Conservation (phyloP, 2,888 invertebrate genomes). For the Spicauda simplicius region DNA sequence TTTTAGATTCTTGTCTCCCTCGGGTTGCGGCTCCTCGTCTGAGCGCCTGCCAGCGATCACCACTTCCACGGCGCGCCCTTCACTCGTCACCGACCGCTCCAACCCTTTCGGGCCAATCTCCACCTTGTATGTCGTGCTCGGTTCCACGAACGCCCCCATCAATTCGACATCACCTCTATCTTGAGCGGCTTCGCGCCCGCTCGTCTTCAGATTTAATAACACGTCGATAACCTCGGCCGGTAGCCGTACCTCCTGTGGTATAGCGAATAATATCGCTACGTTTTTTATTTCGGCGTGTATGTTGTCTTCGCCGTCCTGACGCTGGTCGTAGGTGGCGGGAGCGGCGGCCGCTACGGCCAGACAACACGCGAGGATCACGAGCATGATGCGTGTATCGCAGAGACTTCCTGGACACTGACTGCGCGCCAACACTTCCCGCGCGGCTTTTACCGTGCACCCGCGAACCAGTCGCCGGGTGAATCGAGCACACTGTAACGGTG, state of each 20-base stretch:
- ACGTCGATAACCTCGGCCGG: constrained; percentile 51
- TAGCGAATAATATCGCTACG: constrained; percentile 88
- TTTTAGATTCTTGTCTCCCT: constrained; percentile 85
- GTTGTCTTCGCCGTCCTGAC: constrained; percentile 91
- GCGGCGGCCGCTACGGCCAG: constrained; percentile 60
- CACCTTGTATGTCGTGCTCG: constrained; percentile 88
- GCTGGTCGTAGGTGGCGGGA: constrained; percentile 85
- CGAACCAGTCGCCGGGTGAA: constrained; percentile 76
- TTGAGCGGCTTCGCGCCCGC: constrained; percentile 48
- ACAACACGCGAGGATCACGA: constrained; percentile 54
- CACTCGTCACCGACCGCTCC: constrained; percentile 56
- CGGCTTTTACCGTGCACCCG: constrained; percentile 72
- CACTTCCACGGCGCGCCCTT: constrained; percentile 47
- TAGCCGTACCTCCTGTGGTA: constrained; percentile 62
- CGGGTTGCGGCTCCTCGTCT: constrained; percentile 53
- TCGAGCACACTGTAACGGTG: constrained; percentile 81
- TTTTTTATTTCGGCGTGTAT: constrained; percentile 90
- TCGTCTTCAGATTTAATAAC: constrained; percentile 50
- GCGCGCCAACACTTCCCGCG: constrained; percentile 63
- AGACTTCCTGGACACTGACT: constrained; percentile 61
- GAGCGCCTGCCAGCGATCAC: constrained; percentile 66
- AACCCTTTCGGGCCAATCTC: constrained; percentile 78
- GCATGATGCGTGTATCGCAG: constrained; percentile 68
- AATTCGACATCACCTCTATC: constrained; percentile 73
- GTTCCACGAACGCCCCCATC: constrained; percentile 86